Conservation (phyloP, 2,797 vertebrate genomes). For the Alfaro cultratus region DNA sequence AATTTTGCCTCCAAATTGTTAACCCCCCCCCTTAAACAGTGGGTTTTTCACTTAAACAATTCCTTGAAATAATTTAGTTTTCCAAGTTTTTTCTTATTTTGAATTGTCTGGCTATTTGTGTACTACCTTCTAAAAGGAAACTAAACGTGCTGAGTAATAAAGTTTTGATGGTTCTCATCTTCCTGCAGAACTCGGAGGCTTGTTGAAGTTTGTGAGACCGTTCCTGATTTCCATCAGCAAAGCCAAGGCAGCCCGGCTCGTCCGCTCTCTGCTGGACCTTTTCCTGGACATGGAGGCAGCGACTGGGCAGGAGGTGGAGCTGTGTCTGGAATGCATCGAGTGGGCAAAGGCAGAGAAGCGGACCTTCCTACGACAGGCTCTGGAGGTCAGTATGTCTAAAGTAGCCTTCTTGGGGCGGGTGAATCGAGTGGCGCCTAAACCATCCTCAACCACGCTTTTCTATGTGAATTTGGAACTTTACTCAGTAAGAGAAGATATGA, state of each 20-base stretch:
- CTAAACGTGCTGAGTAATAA: background rate
- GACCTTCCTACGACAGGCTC: slow-evolving; percentile 96
- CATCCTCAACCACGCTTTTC: background rate
- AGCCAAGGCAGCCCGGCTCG: slow-evolving; percentile 96
- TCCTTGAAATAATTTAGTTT: background rate
- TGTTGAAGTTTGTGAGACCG: slow-evolving; percentile 96
- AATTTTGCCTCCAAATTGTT: background rate
- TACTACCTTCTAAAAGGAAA: background rate
- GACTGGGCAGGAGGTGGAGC: slow-evolving; percentile 97
- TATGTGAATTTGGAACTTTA: background rate
- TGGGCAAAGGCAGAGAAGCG: slow-evolving; percentile 99
- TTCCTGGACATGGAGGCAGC: slow-evolving; percentile 99
- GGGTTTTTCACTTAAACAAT: background rate
- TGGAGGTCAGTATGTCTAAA: slow-evolving; percentile 84
- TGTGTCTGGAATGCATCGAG: slow-evolving; percentile 98
- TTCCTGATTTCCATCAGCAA: slow-evolving; percentile 99
- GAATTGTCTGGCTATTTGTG: background rate
- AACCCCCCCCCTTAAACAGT: too few species aligned
- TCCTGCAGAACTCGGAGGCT: slow-evolving; percentile 91
- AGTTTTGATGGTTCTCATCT: background rate
- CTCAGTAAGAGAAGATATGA: background rate
- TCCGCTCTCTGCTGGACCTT: slow-evolving; percentile 94
- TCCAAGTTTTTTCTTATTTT: background rate
- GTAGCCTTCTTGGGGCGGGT: background rate
- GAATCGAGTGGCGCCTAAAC: background rate